Evolutionary conservation across 2,113 vertebrate species (phyloP), one percentile per base, ranked within the genome.

Genomic region (Phocoena sinus): DNA sequence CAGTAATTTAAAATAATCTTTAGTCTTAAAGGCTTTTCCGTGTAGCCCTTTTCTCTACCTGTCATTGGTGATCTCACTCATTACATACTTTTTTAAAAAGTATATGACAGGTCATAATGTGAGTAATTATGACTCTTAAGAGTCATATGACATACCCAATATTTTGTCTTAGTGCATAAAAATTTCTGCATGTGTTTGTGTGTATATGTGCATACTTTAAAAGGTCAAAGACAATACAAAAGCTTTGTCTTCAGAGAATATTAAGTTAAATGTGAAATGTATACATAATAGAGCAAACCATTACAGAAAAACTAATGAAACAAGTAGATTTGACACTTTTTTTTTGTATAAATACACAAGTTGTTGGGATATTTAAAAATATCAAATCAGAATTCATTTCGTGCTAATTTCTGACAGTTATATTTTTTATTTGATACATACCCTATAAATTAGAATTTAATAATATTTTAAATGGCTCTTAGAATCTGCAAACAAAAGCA

Each of bases 1-100:
- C 33, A 77, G 60, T 92, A 92, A 87, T 92, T 97, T 96, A 77
- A 95, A 94, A 63, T 93, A 82, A 76, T 71, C 50, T 84, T 87
- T 77, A 67, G 47, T 63, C 79, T 76, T 93, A 87, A 97, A 91
- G 53, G 18, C 44, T 87, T 89, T 93, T 87, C 53, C 92, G 25
- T 50, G 3, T 82, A 89, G 36, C 36, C 85, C 18, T 79, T 6
- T 76, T 82, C 13, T 93, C 44, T 95, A 23, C 47, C 31, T 91
- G 47, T 77, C 26, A 63, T 38, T 92, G 65, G 36, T 0, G 15
- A 62, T 50, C 20, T 95, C 41, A 86, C n/a, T n/a, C 13, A 81
- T 36, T 93, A 28, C 63, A 28, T 68, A 41, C 96, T n/a, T 76
- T 41, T 74, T 0, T 21, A 38, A 80, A 91, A 84, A 14, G 9